Evolutionary conservation across 2,888 invertebrate genomes (phyloP).

Genomic region (Lacanobia oleracea): DNA sequence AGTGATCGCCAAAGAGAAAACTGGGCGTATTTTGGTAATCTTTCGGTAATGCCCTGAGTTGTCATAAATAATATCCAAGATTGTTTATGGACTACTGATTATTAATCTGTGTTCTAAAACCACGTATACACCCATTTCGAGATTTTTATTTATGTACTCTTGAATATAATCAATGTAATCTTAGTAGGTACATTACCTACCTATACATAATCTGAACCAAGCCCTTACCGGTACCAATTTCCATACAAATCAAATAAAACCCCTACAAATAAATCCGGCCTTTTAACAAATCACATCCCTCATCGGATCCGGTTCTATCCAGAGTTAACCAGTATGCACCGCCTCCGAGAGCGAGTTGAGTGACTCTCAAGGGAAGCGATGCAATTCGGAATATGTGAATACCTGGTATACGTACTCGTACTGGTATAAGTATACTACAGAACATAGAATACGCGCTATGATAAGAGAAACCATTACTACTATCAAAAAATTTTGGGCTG

Average conservation of each 20-base stretch:
- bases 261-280: slow-evolving; percentile 10
- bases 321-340: slow-evolving; percentile 64
- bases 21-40: no score
- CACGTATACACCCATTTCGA: not conserved
- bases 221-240: not conserved
- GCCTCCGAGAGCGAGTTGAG: slow-evolving; percentile 50
- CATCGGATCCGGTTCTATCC: slow-evolving; percentile 61
- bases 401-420: slow-evolving; percentile 28
- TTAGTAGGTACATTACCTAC: no score
- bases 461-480: no score
- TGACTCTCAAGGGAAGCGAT: slow-evolving; percentile 66
- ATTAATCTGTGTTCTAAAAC: no score
- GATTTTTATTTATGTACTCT: not conserved
- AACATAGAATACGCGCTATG: not conserved
- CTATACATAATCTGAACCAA: not conserved
- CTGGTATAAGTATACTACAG: not conserved
- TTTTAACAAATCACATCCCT: slow-evolving; percentile 69
- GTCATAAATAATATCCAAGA: no score
- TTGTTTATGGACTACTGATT: no score
- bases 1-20: no score
- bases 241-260: slow-evolving; percentile 17
- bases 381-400: slow-evolving; percentile 73
- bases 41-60: no score
- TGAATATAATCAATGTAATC: no score
- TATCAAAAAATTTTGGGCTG: no score